Evolutionary conservation across 2,797 vertebrate genomes (phyloP).

Genomic region (Platalea minor): DNA sequence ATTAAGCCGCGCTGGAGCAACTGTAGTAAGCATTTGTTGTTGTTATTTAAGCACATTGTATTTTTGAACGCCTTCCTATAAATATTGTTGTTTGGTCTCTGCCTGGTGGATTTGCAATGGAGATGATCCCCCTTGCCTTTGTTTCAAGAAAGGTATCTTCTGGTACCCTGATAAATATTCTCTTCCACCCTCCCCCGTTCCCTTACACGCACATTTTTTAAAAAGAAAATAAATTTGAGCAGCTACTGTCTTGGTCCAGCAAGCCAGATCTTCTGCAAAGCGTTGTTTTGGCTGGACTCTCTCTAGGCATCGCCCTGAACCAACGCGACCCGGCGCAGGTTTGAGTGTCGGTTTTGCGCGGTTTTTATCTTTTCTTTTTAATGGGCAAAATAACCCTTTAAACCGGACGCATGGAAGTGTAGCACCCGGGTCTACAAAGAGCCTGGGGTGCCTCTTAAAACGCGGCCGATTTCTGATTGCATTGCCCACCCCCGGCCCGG

Average conservation of each 20-base stretch:
- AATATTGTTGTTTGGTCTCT: constrained; percentile 50
- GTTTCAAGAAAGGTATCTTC: constrained; percentile 48
- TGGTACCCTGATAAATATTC: constrained; percentile 25
- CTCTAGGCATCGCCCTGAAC: not conserved
- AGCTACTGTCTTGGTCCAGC: not conserved
- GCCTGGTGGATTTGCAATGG: constrained; percentile 19
- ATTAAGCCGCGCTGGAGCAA: constrained; percentile 49
- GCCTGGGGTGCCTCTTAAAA: not conserved
- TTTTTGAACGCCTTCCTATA: constrained; percentile 16
- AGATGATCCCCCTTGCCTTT: constrained; percentile 25
- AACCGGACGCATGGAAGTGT: not conserved
- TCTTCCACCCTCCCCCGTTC: not conserved
- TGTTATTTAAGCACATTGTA: constrained; percentile 22
- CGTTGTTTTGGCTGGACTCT: not conserved
- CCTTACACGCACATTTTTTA: not conserved
- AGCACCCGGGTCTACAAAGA: not conserved
- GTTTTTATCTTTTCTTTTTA: not conserved
- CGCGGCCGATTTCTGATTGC: not conserved
- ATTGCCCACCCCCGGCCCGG: not conserved
- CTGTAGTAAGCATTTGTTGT: constrained; percentile 35
- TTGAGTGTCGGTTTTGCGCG: not conserved
- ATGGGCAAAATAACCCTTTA: not conserved
- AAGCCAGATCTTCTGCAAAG: not conserved
- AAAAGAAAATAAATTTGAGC: constrained; percentile 26
- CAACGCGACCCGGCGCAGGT: not conserved